Percentiles rank a stretch among this genome's conserved stretches.
Conservation (phyloP, 2,113 vertebrate species). For the Saguinus imperator region DNA sequence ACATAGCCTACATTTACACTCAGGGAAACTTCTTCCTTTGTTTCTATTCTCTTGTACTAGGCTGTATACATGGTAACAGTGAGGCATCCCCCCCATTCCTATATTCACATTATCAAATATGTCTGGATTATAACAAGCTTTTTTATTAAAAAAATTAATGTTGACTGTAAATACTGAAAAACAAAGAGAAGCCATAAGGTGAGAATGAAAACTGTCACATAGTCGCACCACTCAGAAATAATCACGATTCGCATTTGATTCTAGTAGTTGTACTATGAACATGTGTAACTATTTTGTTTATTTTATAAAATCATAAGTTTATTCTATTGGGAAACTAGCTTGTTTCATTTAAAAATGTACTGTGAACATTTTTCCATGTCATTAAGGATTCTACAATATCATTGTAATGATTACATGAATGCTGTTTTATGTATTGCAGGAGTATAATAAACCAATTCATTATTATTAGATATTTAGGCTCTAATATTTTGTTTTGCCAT, state of each 20-base stretch:
- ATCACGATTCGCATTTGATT: neutral
- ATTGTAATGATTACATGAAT: neutral
- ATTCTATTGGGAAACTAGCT: neutral
- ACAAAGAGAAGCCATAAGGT: neutral
- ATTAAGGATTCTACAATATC: constrained; percentile 11
- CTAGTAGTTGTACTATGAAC: neutral
- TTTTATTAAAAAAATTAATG: neutral
- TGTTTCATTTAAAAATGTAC: constrained; percentile 18
- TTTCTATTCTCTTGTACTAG: neutral
- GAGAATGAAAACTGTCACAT: neutral
- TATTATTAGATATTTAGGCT: neutral
- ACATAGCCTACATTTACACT: neutral
- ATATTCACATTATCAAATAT: neutral
- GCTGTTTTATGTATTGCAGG: neutral
- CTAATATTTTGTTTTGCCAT: neutral
- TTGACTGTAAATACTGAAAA: neutral
- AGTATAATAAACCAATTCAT: neutral
- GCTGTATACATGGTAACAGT: accelerated
- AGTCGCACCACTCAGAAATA: neutral
- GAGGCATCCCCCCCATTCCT: neutral
- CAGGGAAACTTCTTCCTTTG: neutral
- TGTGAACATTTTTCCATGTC: neutral
- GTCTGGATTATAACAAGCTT: neutral
- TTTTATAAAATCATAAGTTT: neutral
- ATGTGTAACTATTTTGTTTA: neutral